Evolutionary conservation across 2,797 vertebrate species (phyloP).

Genomic region (Schizopygopsis pylzovi): DNA sequence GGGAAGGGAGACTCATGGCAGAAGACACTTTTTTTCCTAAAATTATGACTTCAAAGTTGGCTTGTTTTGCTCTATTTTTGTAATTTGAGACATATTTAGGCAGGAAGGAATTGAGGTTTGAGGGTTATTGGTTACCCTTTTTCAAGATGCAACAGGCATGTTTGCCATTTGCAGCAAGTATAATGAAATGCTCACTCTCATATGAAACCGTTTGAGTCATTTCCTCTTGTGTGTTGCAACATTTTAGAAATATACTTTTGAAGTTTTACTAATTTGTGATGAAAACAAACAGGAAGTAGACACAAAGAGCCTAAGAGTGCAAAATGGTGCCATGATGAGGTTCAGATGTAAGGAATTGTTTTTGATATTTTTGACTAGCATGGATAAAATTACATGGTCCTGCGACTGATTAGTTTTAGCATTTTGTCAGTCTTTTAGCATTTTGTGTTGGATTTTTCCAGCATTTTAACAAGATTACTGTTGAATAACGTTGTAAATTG

Average conservation of each 20-base stretch:
- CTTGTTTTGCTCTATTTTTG: slow-evolving; percentile 31
- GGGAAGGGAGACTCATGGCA: slow-evolving; percentile 44
- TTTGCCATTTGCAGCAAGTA: slow-evolving; percentile 20
- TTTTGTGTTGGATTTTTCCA: neutral
- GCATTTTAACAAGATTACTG: neutral
- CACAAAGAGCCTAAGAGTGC: neutral
- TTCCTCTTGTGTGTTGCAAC: slow-evolving; percentile 31
- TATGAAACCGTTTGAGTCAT: slow-evolving; percentile 10
- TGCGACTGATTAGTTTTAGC: slow-evolving; percentile 26
- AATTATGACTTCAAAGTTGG: neutral
- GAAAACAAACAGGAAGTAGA: slow-evolving; percentile 43
- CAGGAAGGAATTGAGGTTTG: slow-evolving; percentile 34
- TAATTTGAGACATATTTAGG: neutral
- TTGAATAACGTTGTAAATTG: neutral
- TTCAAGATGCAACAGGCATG: slow-evolving; percentile 21
- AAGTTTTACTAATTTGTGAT: slow-evolving; percentile 9
- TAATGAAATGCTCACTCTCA: slow-evolving; percentile 18
- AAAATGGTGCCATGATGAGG: slow-evolving; percentile 37
- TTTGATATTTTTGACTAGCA: slow-evolving; percentile 8
- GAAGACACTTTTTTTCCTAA: slow-evolving; percentile 8
- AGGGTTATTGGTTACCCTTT: slow-evolving; percentile 2
- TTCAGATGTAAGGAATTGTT: slow-evolving; percentile 31
- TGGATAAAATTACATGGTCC: neutral
- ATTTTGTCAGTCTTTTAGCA: neutral
- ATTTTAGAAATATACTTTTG: slow-evolving; percentile 22